Conservation (phyloP, 2,888 invertebrate species). For the Gonocerus acuteangulatus region DNA sequence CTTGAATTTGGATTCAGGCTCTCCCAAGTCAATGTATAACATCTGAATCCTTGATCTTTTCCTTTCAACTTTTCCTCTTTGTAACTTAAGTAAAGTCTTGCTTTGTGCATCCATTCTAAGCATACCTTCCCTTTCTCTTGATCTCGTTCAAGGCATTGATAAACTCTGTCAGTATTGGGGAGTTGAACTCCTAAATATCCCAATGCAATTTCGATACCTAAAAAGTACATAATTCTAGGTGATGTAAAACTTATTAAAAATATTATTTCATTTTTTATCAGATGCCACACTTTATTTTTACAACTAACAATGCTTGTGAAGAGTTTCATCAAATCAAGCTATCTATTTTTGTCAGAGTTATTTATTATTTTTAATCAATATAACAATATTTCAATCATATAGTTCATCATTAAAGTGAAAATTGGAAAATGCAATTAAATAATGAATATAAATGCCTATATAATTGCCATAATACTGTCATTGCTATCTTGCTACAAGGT, state of each 20-base stretch:
- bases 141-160: conserved; percentile 57
- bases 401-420: too few relatives aligned
- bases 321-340: background rate
- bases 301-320: background rate
- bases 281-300: too few relatives aligned
- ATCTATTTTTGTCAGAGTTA: too few relatives aligned
- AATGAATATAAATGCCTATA: too few relatives aligned
- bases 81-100: conserved; percentile 40
- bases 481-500: too few relatives aligned
- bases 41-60: conserved; percentile 50
- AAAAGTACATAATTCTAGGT: conserved; percentile 4
- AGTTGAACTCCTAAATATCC: conserved; percentile 39
- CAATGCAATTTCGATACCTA: conserved; percentile 40
- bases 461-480: too few relatives aligned
- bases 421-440: too few relatives aligned
- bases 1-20: conserved; percentile 57
- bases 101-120: conserved; percentile 69
- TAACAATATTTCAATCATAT: too few relatives aligned
- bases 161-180: conserved; percentile 58
- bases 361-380: too few relatives aligned
- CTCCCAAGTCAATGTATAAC: conserved; percentile 80
- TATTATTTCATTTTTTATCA: too few relatives aligned
- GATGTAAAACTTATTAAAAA: background rate
- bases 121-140: conserved; percentile 60
- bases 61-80: conserved; percentile 28